Conservation (phyloP, 2,113 vertebrate species). For the Psettodes erumei region DNA sequence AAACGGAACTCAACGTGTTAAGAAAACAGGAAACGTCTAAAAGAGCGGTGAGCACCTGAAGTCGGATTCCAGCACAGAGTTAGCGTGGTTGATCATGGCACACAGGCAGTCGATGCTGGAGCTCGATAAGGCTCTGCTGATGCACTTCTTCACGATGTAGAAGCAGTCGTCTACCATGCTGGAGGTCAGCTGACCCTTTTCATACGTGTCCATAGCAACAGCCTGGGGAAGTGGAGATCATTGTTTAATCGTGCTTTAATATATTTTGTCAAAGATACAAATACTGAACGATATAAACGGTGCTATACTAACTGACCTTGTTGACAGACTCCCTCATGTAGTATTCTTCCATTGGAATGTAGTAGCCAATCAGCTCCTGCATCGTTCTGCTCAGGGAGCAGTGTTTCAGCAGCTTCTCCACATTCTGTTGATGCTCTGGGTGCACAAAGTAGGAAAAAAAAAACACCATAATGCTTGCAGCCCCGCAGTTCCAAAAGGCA, state of each 20-base stretch:
- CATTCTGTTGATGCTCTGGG: constrained; percentile 91
- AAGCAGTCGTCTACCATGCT: constrained; percentile 99
- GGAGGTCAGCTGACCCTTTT: constrained; percentile 95
- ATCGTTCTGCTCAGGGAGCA: constrained; percentile 92
- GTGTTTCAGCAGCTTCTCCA: constrained; percentile 94
- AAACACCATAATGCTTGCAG: not conserved
- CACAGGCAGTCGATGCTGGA: constrained; percentile 98
- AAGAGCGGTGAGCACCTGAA: constrained; percentile 86
- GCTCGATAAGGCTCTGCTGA: constrained; percentile 94
- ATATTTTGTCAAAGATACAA: not conserved
- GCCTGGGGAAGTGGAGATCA: constrained; percentile 81
- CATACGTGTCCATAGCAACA: constrained; percentile 93
- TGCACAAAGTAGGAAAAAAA: not conserved
- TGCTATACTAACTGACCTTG: constrained; percentile 84
- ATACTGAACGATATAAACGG: not conserved
- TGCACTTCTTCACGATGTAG: constrained; percentile 99
- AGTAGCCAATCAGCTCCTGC: constrained; percentile 97
- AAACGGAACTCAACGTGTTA: too few relatives aligned
- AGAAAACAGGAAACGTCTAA: too few relatives aligned
- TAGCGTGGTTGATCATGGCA: constrained; percentile 98
- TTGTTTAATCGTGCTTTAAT: not conserved
- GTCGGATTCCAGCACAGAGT: constrained; percentile 93
- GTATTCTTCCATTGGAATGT: constrained; percentile 98
- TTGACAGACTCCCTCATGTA: constrained; percentile 98
- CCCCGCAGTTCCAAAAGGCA: not conserved